Conservation (phyloP, 1,140 invertebrate species). For the Aphelenchoides fujianensis region DNA sequence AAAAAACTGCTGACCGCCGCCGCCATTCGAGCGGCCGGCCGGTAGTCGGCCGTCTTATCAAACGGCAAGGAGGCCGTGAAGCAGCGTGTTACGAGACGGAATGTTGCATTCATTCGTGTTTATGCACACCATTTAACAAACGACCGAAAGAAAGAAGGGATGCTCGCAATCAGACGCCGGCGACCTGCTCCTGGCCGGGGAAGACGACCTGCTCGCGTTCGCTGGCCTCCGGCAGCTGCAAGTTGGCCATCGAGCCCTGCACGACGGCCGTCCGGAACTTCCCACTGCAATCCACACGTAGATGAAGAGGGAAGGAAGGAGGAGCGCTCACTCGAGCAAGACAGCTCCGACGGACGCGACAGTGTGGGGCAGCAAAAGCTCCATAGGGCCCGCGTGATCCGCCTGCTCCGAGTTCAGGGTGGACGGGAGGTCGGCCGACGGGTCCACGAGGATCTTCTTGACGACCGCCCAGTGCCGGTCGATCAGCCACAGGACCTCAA, state of each 20-base stretch:
- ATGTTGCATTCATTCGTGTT: no score
- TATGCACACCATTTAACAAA: no score
- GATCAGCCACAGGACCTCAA: constrained; percentile 22
- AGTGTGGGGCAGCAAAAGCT: background rate
- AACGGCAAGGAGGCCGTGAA: no score
- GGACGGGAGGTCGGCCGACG: background rate
- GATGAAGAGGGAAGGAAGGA: background rate
- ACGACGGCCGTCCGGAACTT: background rate
- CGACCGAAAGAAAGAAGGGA: no score
- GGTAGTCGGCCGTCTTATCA: no score
- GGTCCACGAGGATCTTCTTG: background rate
- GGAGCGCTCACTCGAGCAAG: background rate
- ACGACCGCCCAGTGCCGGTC: background rate
- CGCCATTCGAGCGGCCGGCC: no score
- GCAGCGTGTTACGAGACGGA: no score
- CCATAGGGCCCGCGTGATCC: background rate
- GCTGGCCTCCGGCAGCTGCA: background rate
- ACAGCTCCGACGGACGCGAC: background rate
- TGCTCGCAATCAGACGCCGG: no score
- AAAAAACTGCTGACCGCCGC: no score
- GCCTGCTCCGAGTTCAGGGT: background rate
- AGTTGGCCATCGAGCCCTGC: background rate
- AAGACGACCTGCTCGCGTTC: background rate
- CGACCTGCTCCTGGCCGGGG: background rate
- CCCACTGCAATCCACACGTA: background rate